A percentile compares a stretch with the other conserved stretches of the same genome.
phyloP scores from a whole-genome alignment of 2,113 vertebrate species.

The Micronycteris hirsuta region DNA sequence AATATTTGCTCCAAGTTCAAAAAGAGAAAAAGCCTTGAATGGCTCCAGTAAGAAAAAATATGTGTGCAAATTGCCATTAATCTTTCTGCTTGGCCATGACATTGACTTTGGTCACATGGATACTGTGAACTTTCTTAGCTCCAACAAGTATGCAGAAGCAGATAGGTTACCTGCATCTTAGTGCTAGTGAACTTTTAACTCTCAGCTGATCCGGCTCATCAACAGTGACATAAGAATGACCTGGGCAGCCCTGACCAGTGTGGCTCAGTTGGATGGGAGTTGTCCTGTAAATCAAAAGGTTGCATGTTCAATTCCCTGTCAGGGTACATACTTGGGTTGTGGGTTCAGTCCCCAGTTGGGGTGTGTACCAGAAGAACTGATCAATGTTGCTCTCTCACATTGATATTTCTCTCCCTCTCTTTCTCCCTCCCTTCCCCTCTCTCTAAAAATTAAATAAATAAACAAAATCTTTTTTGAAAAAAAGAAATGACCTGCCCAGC shows the following conservation, averaged over 20 bases:
- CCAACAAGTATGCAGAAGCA: constrained; percentile 96
- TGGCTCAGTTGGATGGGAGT: no score
- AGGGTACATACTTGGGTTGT: no score
- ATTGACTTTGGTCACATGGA: constrained; percentile 97
- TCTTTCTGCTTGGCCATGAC: constrained; percentile 94
- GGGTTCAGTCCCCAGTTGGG: no score
- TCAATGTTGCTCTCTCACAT: no score
- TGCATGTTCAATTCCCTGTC: no score
- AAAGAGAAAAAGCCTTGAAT: constrained; percentile 93
- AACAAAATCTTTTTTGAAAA: no score
- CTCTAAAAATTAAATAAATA: no score
- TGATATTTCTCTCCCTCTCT: no score
- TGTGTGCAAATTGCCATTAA: constrained; percentile 94
- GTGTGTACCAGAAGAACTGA: no score
- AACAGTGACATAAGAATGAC: constrained; percentile 94
- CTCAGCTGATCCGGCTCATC: constrained; percentile 92
- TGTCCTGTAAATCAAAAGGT: no score
- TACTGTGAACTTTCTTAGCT: constrained; percentile 93
- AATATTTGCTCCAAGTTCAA: constrained; percentile 96
- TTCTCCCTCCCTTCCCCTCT: no score
- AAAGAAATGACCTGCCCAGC: constrained; percentile 85
- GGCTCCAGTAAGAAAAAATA: constrained; percentile 97
- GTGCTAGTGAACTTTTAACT: constrained; percentile 94
- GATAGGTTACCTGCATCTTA: constrained; percentile 92
- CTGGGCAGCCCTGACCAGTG: no score